Evolutionary conservation across 2,888 invertebrate species (phyloP).

Genomic region (Metopia argyrocephala): DNA sequence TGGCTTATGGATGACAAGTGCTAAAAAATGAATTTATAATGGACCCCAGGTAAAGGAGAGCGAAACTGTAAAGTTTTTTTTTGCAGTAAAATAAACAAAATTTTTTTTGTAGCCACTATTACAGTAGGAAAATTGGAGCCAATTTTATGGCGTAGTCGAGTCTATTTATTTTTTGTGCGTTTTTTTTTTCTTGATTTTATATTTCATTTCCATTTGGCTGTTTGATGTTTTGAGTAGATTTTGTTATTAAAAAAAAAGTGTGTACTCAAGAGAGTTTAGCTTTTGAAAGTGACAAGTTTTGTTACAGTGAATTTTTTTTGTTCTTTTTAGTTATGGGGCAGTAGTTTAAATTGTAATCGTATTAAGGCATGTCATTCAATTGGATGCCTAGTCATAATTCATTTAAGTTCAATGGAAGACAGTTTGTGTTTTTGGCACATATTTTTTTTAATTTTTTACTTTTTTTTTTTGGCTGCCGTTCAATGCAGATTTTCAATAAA

Average conservation of each 20-base stretch:
- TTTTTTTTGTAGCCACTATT: not conserved
- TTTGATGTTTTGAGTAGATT: constrained; percentile 1
- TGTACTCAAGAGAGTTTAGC: not conserved
- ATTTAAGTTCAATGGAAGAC: not conserved
- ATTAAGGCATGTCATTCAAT: constrained; percentile 18
- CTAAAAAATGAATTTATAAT: constrained; percentile 31
- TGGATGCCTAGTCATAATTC: constrained; percentile 22
- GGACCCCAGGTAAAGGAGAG: not conserved
- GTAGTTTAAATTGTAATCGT: not conserved
- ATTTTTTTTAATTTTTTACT: not conserved
- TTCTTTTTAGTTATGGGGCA: constrained; percentile 20
- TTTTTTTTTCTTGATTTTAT: not conserved
- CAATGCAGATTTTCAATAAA: not conserved
- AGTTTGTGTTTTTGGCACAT: not conserved
- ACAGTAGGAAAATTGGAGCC: constrained; percentile 20
- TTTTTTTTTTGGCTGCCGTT: not conserved
- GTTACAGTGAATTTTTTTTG: not conserved
- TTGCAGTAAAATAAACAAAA: not conserved
- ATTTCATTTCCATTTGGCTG: not conserved
- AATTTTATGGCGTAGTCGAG: constrained; percentile 12
- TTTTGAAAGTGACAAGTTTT: not conserved
- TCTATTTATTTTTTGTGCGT: not conserved
- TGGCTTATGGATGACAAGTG: constrained; percentile 37
- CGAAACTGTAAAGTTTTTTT: not conserved
- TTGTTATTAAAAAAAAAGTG: not conserved